Base-by-base conservation (phyloP, 1,140 invertebrate species). In the Lasaia peninsularis region DNA sequence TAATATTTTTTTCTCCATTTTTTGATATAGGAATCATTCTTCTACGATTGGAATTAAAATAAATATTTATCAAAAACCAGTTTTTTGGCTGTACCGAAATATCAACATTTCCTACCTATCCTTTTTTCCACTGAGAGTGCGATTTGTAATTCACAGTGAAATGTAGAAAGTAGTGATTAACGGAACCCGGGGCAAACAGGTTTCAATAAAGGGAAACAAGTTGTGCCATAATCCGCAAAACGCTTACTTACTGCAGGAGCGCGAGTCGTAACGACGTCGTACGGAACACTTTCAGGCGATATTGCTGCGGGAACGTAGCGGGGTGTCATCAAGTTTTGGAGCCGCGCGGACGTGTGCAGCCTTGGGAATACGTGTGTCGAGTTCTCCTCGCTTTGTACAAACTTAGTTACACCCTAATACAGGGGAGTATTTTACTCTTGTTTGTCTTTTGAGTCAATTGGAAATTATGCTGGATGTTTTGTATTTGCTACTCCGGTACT, bases 241-340 rank as follows among this genome's bases (percentile, higher is more conserved):
- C 73, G 72, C 71, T 79, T 75, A 71, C 70, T 78, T 68, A 71
- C 73, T 58, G 35, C 44, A 48, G n/a, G 52, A 56, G 53, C 62
- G 14, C 58, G 69, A 77, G 69, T 79, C 73, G 73, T 82, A 80
- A 85, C 76, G 72, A 80, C 75, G 73, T 82, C 80, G 78, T 73
- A 76, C 69, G 63, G 65, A 76, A 74, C 73, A 73, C 74, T 80
- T 82, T 75, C 71, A 52, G 69, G 55, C 60, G 71, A 80, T 75
- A 80, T 80, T 80, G 75, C 69, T 75, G 58, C 50, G 68, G 66
- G 69, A 77, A 75, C 74, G 73, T 73, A 59, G 73, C 69, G 67
- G 59, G 71, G 67, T 79, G 75, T 79, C 75, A 80, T 86, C 82
- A 83, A 83, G 67, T 83, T 82, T 75, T 58, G 63, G 67, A 70